phyloP scores from a whole-genome alignment of 2,113 vertebrate genomes.

The Beaufortia kweichowensis region DNA sequence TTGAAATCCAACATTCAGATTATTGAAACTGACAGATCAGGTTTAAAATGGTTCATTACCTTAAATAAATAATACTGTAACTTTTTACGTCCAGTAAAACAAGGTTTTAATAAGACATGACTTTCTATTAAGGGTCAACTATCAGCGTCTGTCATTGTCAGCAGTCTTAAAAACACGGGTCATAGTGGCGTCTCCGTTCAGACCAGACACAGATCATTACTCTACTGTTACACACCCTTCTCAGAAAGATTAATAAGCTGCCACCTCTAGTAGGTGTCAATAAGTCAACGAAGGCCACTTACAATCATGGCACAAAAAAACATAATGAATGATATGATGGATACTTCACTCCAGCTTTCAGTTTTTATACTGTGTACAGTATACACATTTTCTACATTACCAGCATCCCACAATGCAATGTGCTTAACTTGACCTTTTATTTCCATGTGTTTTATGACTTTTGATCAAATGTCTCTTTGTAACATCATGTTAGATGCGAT shows the following conservation, averaged over 20 bases:
- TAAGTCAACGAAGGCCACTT: background rate
- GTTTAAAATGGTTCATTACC: background rate
- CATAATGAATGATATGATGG: too few species aligned
- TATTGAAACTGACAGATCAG: background rate
- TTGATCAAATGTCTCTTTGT: too few species aligned
- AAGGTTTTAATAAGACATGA: too few species aligned
- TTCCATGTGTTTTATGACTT: too few species aligned
- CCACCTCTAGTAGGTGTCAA: background rate
- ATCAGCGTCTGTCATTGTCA: background rate
- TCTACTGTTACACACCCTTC: slow-evolving; percentile 17
- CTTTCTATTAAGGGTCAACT: too few species aligned
- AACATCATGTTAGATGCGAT: too few species aligned
- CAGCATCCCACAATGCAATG: background rate
- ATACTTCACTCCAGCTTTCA: too few species aligned
- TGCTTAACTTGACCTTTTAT: background rate
- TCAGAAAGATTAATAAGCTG: background rate
- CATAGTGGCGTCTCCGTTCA: slow-evolving; percentile 11
- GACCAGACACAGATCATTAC: slow-evolving; percentile 19
- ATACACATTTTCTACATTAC: too few species aligned
- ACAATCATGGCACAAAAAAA: too few species aligned
- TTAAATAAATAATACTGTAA: background rate
- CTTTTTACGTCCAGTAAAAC: background rate
- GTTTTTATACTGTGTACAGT: too few species aligned
- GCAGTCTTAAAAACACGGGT: background rate
- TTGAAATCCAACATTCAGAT: slow-evolving; percentile 1